phyloP scores from a whole-genome alignment of 2,113 vertebrate genomes.

The Alethe diademata region DNA sequence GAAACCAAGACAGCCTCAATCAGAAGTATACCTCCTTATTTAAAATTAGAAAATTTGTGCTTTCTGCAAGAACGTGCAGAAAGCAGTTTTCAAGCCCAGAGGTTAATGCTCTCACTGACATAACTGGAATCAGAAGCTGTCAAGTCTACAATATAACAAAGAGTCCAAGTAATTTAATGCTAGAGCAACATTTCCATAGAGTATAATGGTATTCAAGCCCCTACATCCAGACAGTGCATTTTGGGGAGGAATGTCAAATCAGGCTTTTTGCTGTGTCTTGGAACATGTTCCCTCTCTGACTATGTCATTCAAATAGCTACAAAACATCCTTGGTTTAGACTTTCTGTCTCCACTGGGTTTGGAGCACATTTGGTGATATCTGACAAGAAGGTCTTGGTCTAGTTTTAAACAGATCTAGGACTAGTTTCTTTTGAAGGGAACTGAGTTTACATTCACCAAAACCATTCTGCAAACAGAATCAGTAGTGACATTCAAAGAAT shows the following conservation, averaged over 20 bases:
- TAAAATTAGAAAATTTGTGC: not conserved
- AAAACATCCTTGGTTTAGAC: not conserved
- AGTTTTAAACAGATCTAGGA: not conserved
- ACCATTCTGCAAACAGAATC: not conserved
- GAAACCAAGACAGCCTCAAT: not conserved
- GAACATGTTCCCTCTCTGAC: fast-evolving
- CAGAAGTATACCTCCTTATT: not conserved
- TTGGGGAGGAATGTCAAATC: not conserved
- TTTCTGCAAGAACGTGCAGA: not conserved
- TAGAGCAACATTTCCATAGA: not conserved
- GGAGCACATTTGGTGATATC: not conserved
- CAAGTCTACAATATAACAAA: not conserved
- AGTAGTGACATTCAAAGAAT: not conserved
- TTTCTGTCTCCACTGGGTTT: not conserved
- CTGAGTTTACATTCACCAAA: not conserved
- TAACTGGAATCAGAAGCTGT: not conserved
- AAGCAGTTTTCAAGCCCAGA: not conserved
- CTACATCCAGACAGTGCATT: not conserved
- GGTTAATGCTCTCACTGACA: not conserved
- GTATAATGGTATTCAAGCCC: not conserved
- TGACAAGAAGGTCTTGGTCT: not conserved
- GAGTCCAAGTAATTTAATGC: not conserved
- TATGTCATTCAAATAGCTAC: not conserved
- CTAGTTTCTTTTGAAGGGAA: not conserved
- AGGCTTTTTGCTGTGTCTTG: not conserved